Base-by-base conservation (phyloP, 2,888 invertebrate genomes). In the Nasonovia ribisnigri region DNA sequence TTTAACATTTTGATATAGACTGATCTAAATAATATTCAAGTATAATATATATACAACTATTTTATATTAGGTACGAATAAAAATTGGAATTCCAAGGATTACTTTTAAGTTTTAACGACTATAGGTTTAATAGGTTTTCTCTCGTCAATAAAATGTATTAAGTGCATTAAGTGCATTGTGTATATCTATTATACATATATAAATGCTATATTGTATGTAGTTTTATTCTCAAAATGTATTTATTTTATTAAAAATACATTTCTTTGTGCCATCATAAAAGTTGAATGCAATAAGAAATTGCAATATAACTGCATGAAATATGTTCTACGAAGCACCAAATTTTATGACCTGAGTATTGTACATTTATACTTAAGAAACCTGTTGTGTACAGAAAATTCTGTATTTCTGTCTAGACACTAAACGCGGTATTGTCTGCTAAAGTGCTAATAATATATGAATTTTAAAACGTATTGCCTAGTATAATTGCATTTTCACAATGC, bases 201-300 rank as follows among this genome's bases (percentile, higher is more conserved):
- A 10, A 60, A 29, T 60, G 60, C 60, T 60, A 60, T 60, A 3
- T 29, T 60, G 10, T 36, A 24, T 54, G 3, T 88, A 42, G 3
- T 54, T 42, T 88, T 51, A 29, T 54, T 54, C 26, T 54, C 11
- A n/a, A 46, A n/a, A 46, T 57, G 36, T 24, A 54, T 42, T 57
- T 51, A 36, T 90, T 90, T 67, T 90, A 46, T 90, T 42, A n/a
- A 90, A 54, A 90, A 67, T 67, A n/a, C 8, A 48, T 88, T 67
- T 67, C 26, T 54, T 42, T 54, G 54, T 54, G 26, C 36, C 24
- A 5, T 67, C 20, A 29, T 90, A 90, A 36, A 90, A 8, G 10
- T 46, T 46, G 46, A 48, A 60, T 90, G 46, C 36, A 67, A 46
- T n/a, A 36, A 36, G 24, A 67, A 67, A 67, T 90, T 67, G 46